A percentile compares a stretch with the other conserved stretches of the same genome.
Evolutionary conservation across 2,113 vertebrate genomes (phyloP).

Genomic region (Dermatemys mawii): DNA sequence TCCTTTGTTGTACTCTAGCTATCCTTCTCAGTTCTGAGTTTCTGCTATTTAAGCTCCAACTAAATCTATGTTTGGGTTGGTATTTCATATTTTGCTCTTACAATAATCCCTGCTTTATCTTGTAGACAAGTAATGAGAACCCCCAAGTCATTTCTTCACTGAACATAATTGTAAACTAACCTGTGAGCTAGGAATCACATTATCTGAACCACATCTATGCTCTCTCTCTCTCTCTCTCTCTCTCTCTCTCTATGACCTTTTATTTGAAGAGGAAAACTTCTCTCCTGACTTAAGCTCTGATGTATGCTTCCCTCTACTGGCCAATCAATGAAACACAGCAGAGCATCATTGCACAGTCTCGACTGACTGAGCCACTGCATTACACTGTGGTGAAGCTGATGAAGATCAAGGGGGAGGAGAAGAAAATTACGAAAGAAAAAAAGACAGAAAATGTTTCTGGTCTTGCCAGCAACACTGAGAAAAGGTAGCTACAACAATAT

Average conservation of each 20-base stretch:
- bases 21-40: neutral
- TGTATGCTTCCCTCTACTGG: neutral
- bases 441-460: neutral
- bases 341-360: neutral
- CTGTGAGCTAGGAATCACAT: neutral
- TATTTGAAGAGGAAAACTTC: neutral
- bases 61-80: rapidly evolving
- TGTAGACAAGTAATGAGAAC: neutral
- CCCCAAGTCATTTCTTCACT: neutral
- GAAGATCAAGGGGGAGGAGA: neutral
- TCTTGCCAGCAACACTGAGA: neutral
- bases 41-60: neutral
- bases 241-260: neutral
- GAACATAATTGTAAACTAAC: neutral
- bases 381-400: neutral
- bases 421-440: neutral
- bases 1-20: no score
- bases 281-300: neutral
- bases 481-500: neutral
- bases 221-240: no score
- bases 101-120: rapidly evolving
- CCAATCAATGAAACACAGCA: neutral
- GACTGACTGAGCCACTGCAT: neutral
- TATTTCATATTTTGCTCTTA: neutral
- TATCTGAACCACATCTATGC: neutral